phyloP scores from a whole-genome alignment of 2,113 vertebrate genomes.

The Nematolebias whitei region DNA sequence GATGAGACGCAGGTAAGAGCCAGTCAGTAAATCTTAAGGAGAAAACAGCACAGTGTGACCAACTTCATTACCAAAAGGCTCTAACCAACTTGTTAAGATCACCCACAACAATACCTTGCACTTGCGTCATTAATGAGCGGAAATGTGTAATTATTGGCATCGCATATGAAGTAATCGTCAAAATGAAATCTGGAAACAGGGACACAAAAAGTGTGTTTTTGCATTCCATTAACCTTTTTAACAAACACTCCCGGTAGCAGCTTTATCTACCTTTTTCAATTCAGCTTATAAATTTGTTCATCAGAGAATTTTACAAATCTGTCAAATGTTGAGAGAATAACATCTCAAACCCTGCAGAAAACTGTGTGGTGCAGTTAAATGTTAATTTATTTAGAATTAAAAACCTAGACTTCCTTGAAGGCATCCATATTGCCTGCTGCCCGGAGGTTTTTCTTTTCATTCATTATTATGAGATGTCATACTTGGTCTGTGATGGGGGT shows the following conservation, averaged over 20 bases:
- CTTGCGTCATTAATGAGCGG: slow-evolving; percentile 69
- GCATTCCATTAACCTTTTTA: neutral
- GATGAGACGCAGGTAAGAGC: slow-evolving; percentile 73
- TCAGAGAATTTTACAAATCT: too few relatives aligned
- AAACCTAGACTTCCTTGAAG: too few relatives aligned
- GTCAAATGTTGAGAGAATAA: too few relatives aligned
- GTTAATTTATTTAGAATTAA: too few relatives aligned
- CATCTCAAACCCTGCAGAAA: too few relatives aligned
- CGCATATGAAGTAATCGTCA: slow-evolving; percentile 50
- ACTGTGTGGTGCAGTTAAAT: too few relatives aligned
- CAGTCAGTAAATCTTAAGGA: slow-evolving; percentile 54
- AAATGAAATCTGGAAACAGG: slow-evolving; percentile 31
- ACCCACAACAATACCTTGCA: slow-evolving; percentile 58
- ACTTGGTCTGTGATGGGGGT: too few relatives aligned
- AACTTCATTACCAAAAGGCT: slow-evolving; percentile 60
- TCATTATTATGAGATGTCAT: too few relatives aligned
- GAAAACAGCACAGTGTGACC: slow-evolving; percentile 64
- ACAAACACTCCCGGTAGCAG: slow-evolving; percentile 6
- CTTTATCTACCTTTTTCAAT: neutral
- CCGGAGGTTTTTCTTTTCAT: too few relatives aligned
- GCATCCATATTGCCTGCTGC: too few relatives aligned
- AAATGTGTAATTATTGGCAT: slow-evolving; percentile 68
- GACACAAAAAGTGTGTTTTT: slow-evolving; percentile 15
- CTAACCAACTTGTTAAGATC: slow-evolving; percentile 67
- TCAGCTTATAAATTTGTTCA: too few relatives aligned